Percentiles rank a stretch among this genome's conserved stretches.
phyloP scores from a whole-genome alignment of 2,888 invertebrate genomes.

The Branchipolynoe longqiensis region DNA sequence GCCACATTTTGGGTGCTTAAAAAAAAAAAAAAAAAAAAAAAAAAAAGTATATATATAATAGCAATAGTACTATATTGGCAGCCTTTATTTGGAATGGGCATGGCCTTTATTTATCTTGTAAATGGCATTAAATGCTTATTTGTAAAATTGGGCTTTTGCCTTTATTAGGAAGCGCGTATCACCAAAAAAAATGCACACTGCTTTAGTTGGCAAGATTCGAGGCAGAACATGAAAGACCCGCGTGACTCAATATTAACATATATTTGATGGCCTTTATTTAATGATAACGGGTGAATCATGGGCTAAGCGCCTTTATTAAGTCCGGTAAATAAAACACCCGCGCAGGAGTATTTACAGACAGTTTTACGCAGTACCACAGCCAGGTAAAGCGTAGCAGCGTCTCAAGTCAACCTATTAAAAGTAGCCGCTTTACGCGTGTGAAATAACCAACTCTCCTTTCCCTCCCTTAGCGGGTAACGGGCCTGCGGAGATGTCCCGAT shows the following conservation, averaged over 20 bases:
- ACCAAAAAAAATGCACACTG: not conserved
- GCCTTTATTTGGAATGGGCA: not conserved
- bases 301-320: constrained; percentile 14
- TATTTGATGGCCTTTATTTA: constrained; percentile 54
- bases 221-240: constrained; percentile 3
- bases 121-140: too few species aligned
- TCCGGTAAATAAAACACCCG: not conserved
- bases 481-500: too few species aligned
- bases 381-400: constrained; percentile 21
- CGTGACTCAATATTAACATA: too few species aligned
- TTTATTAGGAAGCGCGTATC: constrained; percentile 8
- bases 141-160: not conserved
- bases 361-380: constrained; percentile 5
- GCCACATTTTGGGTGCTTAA: too few species aligned
- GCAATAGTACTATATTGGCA: too few species aligned
- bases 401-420: too few species aligned
- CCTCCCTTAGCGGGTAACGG: not conserved
- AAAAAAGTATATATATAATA: too few species aligned
- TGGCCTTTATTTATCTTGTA: constrained; percentile 16
- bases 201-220: not conserved
- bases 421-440: too few species aligned
- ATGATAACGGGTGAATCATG: not conserved
- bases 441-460: too few species aligned
- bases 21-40: too few species aligned
- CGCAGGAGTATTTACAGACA: too few species aligned